Evolutionary conservation across 2,113 vertebrate species (phyloP).

Genomic region (Candoia aspera): DNA sequence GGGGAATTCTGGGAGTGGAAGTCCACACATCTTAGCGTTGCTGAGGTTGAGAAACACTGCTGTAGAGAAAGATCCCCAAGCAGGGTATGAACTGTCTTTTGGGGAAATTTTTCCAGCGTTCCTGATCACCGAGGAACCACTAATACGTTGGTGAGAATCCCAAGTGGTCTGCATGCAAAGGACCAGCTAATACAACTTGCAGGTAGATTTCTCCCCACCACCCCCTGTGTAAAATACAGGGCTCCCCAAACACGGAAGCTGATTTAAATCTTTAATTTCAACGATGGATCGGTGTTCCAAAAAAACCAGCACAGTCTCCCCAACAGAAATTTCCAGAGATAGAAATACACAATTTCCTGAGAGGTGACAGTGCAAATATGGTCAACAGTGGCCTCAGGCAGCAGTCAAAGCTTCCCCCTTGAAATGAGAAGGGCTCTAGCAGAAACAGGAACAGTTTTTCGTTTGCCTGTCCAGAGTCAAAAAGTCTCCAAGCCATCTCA

Average conservation of each 20-base stretch:
- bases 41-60: background rate
- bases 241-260: background rate
- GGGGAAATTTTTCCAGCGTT: background rate
- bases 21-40: background rate
- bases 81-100: background rate
- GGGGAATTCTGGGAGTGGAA: background rate
- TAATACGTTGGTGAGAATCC: background rate
- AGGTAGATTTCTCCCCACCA: too few species aligned
- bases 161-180: background rate
- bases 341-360: background rate
- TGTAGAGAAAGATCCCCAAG: background rate
- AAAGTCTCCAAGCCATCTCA: background rate
- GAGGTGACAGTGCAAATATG: background rate
- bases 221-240: background rate
- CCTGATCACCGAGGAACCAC: background rate
- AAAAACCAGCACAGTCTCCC: background rate
- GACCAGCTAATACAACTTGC: background rate
- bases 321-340: background rate
- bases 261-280: background rate
- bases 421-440: background rate
- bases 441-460: background rate
- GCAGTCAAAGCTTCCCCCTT: background rate
- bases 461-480: background rate
- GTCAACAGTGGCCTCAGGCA: background rate
- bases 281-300: background rate